Conservation (phyloP, 2,113 vertebrate species). For the Erythrocercus mccallii region DNA sequence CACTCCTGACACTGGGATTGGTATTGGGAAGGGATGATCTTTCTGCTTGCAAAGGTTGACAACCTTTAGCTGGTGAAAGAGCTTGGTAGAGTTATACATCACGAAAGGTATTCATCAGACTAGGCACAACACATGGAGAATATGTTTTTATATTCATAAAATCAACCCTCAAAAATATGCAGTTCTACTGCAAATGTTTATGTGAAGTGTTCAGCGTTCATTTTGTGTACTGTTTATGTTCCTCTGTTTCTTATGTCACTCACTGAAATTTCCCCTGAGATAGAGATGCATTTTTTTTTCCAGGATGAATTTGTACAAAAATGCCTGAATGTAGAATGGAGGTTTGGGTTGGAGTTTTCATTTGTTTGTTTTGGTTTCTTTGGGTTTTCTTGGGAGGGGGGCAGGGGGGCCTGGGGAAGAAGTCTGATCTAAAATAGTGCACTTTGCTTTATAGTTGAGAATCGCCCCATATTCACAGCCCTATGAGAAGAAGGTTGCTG, state of each 20-base stretch:
- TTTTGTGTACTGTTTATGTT: not conserved
- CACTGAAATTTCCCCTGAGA: not conserved
- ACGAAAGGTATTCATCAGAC: not conserved
- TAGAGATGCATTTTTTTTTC: not conserved
- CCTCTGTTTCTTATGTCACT: not conserved
- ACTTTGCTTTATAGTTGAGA: not conserved
- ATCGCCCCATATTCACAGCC: not conserved
- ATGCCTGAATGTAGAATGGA: not conserved
- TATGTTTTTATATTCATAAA: not conserved
- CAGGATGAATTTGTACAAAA: not conserved
- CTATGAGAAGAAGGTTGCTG: not conserved
- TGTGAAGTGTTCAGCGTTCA: not conserved
- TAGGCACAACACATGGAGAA: not conserved
- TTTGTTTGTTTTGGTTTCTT: not conserved
- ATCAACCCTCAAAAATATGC: not conserved
- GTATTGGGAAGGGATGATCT: not conserved
- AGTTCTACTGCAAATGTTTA: not conserved
- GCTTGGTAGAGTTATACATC: not conserved
- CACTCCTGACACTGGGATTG: not conserved
- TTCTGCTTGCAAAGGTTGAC: not conserved
- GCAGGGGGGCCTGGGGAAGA: fast-evolving
- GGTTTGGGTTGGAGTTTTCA: not conserved
- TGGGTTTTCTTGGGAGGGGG: fast-evolving
- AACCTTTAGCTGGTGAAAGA: not conserved
- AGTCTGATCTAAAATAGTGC: fast-evolving